These are phyloP conservation scores for Lepilemur septentrionalis DNA, from an alignment of 2,797 vertebrate species.

Conservation along the genomic window DNA sequence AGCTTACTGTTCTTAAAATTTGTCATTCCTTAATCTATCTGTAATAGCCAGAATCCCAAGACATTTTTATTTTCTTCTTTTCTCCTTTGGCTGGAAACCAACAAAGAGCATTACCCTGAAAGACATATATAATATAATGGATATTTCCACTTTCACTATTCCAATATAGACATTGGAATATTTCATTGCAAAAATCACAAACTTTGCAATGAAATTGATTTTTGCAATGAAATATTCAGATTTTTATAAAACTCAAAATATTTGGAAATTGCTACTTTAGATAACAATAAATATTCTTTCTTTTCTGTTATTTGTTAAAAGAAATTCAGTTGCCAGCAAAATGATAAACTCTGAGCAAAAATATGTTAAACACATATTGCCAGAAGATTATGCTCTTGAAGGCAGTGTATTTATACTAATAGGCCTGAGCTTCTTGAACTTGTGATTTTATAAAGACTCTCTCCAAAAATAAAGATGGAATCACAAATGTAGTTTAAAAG, in stretches of 20 bases:
- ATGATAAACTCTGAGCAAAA: background rate
- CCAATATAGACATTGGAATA: background rate
- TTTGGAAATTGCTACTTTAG: background rate
- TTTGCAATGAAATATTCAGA: background rate
- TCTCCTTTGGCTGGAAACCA: background rate
- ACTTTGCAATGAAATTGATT: background rate
- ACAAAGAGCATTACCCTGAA: background rate
- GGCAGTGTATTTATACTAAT: background rate
- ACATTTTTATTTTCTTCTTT: background rate
- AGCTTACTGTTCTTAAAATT: background rate
- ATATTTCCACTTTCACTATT: background rate
- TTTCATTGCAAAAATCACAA: background rate
- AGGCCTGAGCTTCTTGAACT: background rate
- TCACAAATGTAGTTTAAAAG: background rate
- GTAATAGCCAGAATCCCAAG: background rate
- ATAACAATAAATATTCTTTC: background rate
- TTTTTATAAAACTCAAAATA: background rate
- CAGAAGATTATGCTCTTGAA: background rate
- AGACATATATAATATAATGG: background rate
- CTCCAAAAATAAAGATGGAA: background rate
- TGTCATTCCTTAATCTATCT: background rate
- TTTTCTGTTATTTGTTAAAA: background rate
- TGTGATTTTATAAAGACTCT: background rate
- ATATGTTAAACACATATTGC: background rate
- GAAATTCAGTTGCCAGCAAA: background rate